Evolutionary conservation across 2,797 vertebrate genomes (phyloP).

Genomic region (Sebastes vulpes): DNA sequence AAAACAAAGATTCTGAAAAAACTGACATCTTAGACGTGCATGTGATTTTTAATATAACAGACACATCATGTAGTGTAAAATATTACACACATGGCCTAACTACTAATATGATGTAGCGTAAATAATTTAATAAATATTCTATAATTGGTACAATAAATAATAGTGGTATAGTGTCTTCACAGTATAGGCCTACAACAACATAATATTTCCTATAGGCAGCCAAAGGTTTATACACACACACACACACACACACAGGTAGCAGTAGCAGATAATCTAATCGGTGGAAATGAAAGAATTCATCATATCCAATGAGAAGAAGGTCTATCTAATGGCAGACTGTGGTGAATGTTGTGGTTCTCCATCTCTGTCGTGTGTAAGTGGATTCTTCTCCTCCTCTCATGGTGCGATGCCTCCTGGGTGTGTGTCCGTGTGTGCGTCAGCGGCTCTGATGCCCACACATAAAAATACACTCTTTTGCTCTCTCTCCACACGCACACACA

Average conservation of each 20-base stretch:
- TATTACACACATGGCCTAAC: background rate
- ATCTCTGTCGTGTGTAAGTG: conserved; percentile 70
- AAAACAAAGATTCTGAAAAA: background rate
- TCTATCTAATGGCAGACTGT: conserved; percentile 17
- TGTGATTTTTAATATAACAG: background rate
- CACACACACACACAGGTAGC: background rate
- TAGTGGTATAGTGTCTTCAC: background rate
- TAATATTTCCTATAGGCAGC: background rate
- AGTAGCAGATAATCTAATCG: conserved; percentile 62
- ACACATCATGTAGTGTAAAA: background rate
- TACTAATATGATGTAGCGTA: background rate
- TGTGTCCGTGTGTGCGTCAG: conserved; percentile 41
- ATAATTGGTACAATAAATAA: background rate
- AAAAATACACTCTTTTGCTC: background rate
- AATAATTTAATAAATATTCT: background rate
- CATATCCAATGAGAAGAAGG: conserved; percentile 48
- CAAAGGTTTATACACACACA: background rate
- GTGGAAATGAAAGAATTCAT: conserved; percentile 83
- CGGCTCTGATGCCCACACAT: conserved; percentile 31
- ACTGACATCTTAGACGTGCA: background rate
- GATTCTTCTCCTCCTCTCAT: conserved; percentile 59
- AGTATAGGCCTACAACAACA: background rate
- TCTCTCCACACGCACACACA: background rate
- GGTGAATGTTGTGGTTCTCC: conserved; percentile 14
- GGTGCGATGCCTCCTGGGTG: conserved; percentile 35